Evolutionary conservation across 2,888 invertebrate species (phyloP).

Genomic region (Chydorus sphaericus): DNA sequence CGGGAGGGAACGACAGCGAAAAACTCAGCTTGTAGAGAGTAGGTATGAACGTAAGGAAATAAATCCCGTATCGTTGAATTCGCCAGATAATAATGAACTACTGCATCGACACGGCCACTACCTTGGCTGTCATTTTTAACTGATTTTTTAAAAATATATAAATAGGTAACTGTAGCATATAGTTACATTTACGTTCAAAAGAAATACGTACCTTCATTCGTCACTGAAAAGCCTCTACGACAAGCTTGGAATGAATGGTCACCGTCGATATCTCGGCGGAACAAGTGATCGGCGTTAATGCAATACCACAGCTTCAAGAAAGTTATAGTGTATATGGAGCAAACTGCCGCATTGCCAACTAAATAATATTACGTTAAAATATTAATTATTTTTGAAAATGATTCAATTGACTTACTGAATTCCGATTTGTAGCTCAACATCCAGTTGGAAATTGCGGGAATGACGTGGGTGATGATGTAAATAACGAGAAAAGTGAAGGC

Average conservation of each 20-base stretch:
- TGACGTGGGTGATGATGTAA: constrained; percentile 14
- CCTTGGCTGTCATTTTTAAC: neutral
- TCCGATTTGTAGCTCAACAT: constrained; percentile 7
- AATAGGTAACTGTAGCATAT: no score
- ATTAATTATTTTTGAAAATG: neutral
- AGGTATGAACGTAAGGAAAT: constrained; percentile 86
- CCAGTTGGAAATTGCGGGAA: constrained; percentile 24
- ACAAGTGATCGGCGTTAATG: constrained; percentile 45
- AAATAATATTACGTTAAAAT: constrained; percentile 12
- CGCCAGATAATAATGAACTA: constrained; percentile 70
- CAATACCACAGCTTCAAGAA: constrained; percentile 94
- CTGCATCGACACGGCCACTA: constrained; percentile 9
- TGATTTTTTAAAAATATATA: neutral
- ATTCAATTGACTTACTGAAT: neutral
- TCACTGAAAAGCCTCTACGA: constrained; percentile 10
- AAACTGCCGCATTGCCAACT: constrained; percentile 75
- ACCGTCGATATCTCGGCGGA: neutral
- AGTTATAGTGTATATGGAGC: constrained; percentile 63
- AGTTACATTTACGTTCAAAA: neutral
- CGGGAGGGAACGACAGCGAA: constrained; percentile 80
- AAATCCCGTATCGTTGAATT: constrained; percentile 77
- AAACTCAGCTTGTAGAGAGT: constrained; percentile 96
- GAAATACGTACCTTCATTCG: neutral
- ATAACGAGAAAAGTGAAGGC: constrained; percentile 9
- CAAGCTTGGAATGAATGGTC: neutral